These are phyloP conservation scores for Arctocebus calabarensis DNA, from an alignment of 2,797 vertebrate species.

Conservation along the genomic window DNA sequence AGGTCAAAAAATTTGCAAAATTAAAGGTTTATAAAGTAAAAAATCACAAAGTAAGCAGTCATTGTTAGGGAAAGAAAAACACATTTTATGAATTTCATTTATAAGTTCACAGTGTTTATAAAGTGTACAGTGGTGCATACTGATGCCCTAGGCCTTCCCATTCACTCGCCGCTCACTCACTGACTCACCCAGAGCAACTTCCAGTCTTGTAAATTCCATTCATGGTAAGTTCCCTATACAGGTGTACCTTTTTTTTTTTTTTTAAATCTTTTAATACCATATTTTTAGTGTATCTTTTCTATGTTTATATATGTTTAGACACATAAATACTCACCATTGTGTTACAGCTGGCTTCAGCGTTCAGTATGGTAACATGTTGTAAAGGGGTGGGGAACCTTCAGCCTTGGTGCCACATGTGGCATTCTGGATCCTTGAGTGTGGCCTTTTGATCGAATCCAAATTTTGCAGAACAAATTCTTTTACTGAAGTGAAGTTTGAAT, in stretches of 20 bases:
- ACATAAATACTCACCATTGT: neutral
- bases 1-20: neutral
- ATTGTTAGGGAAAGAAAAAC: neutral
- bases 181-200: neutral
- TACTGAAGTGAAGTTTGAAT: neutral
- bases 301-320: neutral
- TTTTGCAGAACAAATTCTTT: neutral
- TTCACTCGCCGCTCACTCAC: neutral
- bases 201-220: neutral
- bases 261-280: neutral
- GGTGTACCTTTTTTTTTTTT: neutral
- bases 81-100: neutral
- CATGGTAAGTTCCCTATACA: neutral
- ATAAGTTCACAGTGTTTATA: neutral
- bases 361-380: neutral
- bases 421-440: neutral
- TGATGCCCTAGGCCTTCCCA: neutral
- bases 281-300: neutral
- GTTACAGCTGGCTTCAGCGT: neutral
- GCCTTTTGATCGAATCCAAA: neutral
- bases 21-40: neutral
- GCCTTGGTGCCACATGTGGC: neutral
- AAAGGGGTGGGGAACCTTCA: neutral
- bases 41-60: neutral
- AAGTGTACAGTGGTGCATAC: neutral